Conservation (phyloP, 64 coral and sea anemone genomes). For the Cladopsammia gracilis region DNA sequence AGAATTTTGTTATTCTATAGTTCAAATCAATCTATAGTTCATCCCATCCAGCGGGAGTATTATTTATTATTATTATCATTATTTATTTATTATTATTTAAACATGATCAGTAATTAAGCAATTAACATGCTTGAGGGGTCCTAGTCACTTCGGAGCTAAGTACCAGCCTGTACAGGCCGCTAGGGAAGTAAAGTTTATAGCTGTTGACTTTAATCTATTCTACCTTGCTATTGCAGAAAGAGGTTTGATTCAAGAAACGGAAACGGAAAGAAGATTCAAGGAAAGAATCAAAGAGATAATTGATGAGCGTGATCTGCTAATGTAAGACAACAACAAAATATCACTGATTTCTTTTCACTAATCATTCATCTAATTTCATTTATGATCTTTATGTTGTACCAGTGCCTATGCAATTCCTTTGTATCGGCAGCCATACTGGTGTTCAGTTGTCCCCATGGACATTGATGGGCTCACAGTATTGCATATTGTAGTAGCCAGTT, state of each 20-base stretch:
- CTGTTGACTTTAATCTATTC: not conserved
- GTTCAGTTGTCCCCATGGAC: no score
- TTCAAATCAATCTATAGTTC: not conserved
- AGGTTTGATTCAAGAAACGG: slow-evolving; percentile 60
- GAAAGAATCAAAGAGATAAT: slow-evolving; percentile 79
- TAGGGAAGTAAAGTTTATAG: no score
- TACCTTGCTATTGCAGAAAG: slow-evolving; percentile 67
- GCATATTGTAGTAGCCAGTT: no score
- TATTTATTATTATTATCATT: no score
- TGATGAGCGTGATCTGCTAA: slow-evolving; percentile 69
- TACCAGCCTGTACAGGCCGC: no score
- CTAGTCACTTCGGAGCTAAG: no score
- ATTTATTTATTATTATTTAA: no score
- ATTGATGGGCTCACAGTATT: no score
- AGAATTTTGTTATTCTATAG: not conserved
- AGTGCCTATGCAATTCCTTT: not conserved
- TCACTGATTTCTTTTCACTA: not conserved
- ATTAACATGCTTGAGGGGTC: no score
- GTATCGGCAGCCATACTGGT: no score
- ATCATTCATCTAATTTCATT: not conserved
- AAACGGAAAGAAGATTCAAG: slow-evolving; percentile 77
- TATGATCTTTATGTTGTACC: not conserved
- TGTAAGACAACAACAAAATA: slow-evolving; percentile 65
- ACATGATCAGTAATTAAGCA: no score
- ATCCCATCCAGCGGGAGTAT: no score